Evolutionary conservation across 2,113 vertebrate genomes (phyloP), one percentile per base, ranked within the genome.

Genomic region (Climacteris rufus): DNA sequence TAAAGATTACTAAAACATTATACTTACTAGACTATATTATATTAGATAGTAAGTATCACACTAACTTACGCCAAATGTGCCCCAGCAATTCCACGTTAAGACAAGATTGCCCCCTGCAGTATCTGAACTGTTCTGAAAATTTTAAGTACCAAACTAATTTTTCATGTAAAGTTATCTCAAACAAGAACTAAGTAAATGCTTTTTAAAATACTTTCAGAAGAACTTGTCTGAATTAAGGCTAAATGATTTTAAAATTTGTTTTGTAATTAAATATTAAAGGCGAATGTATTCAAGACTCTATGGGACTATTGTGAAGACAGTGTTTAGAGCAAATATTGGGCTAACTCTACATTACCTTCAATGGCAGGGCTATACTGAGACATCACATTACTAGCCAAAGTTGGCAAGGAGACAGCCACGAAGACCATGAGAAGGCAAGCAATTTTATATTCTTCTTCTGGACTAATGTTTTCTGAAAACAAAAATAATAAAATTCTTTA

Each of bases 371-470:
- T 99, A 82, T 99, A 99, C 91, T 99, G 99, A 24, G 99, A 99
- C 99, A 99, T 99, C 95, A 99, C 99, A 37, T 99, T 99, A 97
- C 99, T 99, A 44, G 99, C 99, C 96, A 99, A 93, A 60, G 99
- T 99, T 0, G 99, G 99, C 98, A 99, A 95, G 93, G 99, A 99
- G 75, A 99, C 99, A 6, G 99, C 99, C 96, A 99, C 99, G 37
- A 99, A 99, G 90, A 99, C 99, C 99, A 99, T 99, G 71, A 99
- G 98, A 95, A 99, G 98, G 87, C 99, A 99, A 95, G 99, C 99
- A 57, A 99, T 99, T 98, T 99, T 99, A 86, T 99, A 99, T 97
- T 99, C 99, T 96, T 99, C 99, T 98, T 99, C 99, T 60, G 99
- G 99, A 96, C 99, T 99, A 97, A 99, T 99, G 91, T 99, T 99